These are phyloP conservation scores for Auanema sp. DNA, from an alignment of 2,888 invertebrate species.

Conservation along the genomic window DNA sequence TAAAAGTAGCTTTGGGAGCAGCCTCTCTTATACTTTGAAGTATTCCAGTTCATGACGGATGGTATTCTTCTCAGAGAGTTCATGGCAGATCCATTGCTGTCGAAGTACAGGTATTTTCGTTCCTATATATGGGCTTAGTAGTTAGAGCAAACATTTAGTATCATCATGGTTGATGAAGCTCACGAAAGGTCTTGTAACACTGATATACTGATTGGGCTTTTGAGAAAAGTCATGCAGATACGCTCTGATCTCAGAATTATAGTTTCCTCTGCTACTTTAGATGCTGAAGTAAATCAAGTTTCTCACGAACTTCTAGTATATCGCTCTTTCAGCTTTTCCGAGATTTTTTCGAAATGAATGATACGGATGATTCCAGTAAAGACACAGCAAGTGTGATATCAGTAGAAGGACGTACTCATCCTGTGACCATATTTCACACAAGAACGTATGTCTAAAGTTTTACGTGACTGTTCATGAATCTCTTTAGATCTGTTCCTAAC, in stretches of 20 bases:
- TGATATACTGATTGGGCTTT: slow-evolving; percentile 87
- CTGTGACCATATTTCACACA: slow-evolving; percentile 82
- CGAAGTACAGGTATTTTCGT: slow-evolving; percentile 72
- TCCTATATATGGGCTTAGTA: slow-evolving; percentile 2
- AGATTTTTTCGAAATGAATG: slow-evolving; percentile 66
- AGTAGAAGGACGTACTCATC: slow-evolving; percentile 84
- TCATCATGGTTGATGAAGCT: slow-evolving; percentile 69
- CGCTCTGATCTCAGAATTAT: slow-evolving; percentile 67
- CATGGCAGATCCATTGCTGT: slow-evolving; percentile 88
- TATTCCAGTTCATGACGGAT: slow-evolving; percentile 86
- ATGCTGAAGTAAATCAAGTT: slow-evolving; percentile 75
- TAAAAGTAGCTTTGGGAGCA: slow-evolving; percentile 64
- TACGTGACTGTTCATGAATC: too few species aligned
- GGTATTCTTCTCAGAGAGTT: slow-evolving; percentile 91
- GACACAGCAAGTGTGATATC: slow-evolving; percentile 81
- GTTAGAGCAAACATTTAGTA: slow-evolving; percentile 27
- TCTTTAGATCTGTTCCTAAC: slow-evolving; percentile 57
- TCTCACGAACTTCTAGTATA: not conserved
- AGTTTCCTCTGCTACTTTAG: slow-evolving; percentile 91
- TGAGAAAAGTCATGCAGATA: slow-evolving; percentile 75
- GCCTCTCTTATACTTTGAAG: not conserved
- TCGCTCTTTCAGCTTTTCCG: slow-evolving; percentile 57
- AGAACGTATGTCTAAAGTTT: slow-evolving; percentile 66
- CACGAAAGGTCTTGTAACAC: slow-evolving; percentile 91
- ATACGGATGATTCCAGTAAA: slow-evolving; percentile 64